Base-by-base conservation (phyloP, 2,113 vertebrate species). In the Camarhynchus parvulus region DNA sequence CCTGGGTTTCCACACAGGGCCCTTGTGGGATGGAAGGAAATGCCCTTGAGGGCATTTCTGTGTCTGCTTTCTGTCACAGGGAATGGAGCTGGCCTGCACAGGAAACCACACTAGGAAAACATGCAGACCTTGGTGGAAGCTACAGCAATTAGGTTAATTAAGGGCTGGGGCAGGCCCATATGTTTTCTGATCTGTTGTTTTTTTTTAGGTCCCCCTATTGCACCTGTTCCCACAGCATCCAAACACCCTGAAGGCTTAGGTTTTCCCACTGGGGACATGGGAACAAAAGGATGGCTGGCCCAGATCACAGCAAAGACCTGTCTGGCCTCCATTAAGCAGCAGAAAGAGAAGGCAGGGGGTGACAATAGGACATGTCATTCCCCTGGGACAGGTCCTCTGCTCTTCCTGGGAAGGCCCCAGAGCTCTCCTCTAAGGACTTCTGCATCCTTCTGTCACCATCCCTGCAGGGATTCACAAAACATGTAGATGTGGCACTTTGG, bases 141-240 rank as follows among this genome's bases (percentile, higher is more conserved):
- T 91, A 27, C 30, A 69, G 77, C 91, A 95, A 94, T 93, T 96
- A 96, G 73, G 77, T 94, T 91, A 95, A 97, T 97, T 87, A 94
- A 82, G 81, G 81, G 73, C 91, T 91, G 50, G 81, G 83, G 81
- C 6, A 4, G 58, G 73, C 62, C 94, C 95, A 95, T 96, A 91
- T 96, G 94, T 95, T 95, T 96, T 94, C 92, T 95, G 91, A 82
- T 87, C 91, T 89, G 91, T 79, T 94, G 77, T 23, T 79, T 88
- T 79, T 88, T 88, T 92, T 91, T 44, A 81, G 53, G 92, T 61
- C 37, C 66, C 39, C 39, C 53, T 68, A 8, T 41, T 82, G 77
- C 92, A 94, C 92, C 92, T 96, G 92, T 92, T 94, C 56, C 73
- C 30, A 49, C 52, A 72, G 87, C 80, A 94, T 81, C 74, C 77